Evolutionary conservation across 2,888 invertebrate species (phyloP), one percentile per base, ranked within the genome.

Genomic region (Pachymerium ferrugineum): DNA sequence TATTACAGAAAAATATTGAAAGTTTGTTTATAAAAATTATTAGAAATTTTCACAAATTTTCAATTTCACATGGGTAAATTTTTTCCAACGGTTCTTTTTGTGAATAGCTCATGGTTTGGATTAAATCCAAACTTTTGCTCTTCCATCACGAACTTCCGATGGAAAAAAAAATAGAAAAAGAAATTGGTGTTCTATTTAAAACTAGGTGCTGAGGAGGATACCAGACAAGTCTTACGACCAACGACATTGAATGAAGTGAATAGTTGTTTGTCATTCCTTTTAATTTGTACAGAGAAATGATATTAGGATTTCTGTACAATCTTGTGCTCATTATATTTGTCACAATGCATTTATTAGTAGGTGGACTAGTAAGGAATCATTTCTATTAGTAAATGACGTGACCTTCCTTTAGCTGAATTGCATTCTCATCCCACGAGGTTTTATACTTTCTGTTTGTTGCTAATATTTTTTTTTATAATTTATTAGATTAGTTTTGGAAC

Each of bases 401-500:
- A 85, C 85, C 86, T 86, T 86, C 86, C 87, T 86, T 87, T 85
- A 84, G 85, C 87, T 86, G n/a, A n/a, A n/a, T n/a, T 86, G 86
- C 87, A 87, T 86, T 87, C 42, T 33, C 12, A 28, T 12, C 31
- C 30, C 16, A 68, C 14, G 25, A 19, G 35, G 16, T n/a, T n/a
- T n/a, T 33, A 30, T 12, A 73, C 6, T 33, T 10, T 30, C 42
- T 47, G n/a, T 14, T 16, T 8, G 16, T 14, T 16, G 19, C 47
- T 47, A 8, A 47, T 6, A 47, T 75, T 62, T 25, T 80, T 78
- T 81, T 79, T 77, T 79, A 78, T n/a, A n/a, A n/a, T 74, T 79
- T 87, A 88, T 76, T 83, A 91, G 90, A 79, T 90, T 73, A 86
- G 88, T 73, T 88, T 90, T 81, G 85, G 88, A 19, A 79, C 87